Evolutionary conservation across 92 coral and sea anemone genomes (phyloP).

Genomic region (Umimayanthus kanabou): DNA sequence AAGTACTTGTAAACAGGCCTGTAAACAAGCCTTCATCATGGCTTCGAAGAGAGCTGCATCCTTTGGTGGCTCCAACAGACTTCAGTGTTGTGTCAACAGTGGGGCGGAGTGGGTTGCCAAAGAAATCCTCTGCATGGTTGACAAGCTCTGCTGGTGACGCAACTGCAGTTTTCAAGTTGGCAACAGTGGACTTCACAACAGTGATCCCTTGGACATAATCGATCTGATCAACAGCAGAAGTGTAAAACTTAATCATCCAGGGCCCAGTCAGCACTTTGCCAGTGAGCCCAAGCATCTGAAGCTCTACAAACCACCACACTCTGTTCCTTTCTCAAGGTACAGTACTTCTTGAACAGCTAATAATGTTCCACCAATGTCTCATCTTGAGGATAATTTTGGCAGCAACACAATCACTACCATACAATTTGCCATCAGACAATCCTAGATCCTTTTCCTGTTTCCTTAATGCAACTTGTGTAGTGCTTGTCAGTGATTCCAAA

Average conservation of each 20-base stretch:
- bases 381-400: too few relatives aligned
- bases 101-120: conserved; percentile 2
- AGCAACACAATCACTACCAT: too few relatives aligned
- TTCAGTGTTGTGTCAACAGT: neutral
- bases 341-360: neutral
- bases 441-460: too few relatives aligned
- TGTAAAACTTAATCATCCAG: neutral
- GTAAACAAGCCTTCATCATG: neutral
- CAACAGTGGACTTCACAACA: neutral
- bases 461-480: too few relatives aligned
- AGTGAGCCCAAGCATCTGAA: neutral
- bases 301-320: neutral
- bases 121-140: neutral
- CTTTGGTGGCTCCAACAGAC: neutral
- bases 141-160: neutral
- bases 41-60: neutral
- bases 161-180: neutral
- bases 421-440: too few relatives aligned
- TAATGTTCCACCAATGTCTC: neutral
- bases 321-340: neutral
- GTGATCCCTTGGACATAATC: neutral
- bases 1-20: neutral
- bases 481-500: too few relatives aligned
- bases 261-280: neutral
- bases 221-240: neutral